A percentile compares a stretch with the other conserved stretches of the same genome.
These are phyloP conservation scores for Nephrotoma appendiculata DNA, from an alignment of 2,888 invertebrate genomes.

Conservation along the genomic window DNA sequence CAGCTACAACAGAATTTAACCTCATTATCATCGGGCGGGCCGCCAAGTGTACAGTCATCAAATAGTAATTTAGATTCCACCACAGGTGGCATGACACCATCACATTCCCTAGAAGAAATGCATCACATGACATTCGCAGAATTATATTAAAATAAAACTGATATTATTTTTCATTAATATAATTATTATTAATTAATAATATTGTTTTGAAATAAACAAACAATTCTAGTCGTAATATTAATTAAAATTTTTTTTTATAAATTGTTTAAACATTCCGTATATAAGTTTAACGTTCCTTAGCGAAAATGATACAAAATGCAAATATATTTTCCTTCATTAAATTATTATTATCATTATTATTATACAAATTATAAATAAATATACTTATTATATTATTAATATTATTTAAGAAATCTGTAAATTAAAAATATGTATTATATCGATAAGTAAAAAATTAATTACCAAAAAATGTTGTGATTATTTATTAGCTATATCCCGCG, in stretches of 20 bases:
- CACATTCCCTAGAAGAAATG: conserved; percentile 16
- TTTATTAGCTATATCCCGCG: not conserved
- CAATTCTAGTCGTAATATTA: not conserved
- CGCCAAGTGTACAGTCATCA: conserved; percentile 13
- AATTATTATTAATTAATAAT: not conserved
- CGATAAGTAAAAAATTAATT: not conserved
- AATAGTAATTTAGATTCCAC: conserved; percentile 11
- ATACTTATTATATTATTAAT: not conserved
- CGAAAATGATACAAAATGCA: not conserved
- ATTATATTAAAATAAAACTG: conserved; percentile 12
- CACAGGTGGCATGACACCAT: conserved; percentile 14
- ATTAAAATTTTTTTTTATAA: not conserved
- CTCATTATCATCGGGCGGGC: conserved; percentile 9
- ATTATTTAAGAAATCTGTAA: not conserved
- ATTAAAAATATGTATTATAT: not conserved
- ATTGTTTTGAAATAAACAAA: not conserved
- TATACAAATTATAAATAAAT: not conserved
- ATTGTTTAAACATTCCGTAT: not conserved
- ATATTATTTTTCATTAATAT: not conserved
- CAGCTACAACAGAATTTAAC: not conserved
- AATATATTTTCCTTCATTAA: not conserved
- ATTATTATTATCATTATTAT: not conserved
- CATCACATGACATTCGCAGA: conserved; percentile 16
- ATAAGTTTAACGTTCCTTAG: not conserved
- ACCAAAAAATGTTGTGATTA: not conserved